Evolutionary conservation across 2,888 invertebrate genomes (phyloP), one percentile per base, ranked within the genome.

Genomic region (Mesorhabditis sp.): DNA sequence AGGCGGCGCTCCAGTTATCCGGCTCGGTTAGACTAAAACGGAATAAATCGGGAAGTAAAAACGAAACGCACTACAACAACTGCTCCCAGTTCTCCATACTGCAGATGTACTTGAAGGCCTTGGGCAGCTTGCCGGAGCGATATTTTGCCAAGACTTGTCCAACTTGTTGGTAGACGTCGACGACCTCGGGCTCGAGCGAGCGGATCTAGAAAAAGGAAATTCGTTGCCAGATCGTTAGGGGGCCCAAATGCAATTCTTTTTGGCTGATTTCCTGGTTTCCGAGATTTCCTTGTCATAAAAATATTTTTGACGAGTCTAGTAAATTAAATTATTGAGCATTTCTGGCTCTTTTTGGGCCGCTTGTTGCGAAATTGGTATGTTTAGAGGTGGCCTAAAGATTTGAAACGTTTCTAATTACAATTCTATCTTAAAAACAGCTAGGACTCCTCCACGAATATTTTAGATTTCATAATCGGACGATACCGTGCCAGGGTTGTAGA

Each of bases 41-140:
- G 28, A 1, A 61, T 13, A 43, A 7, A 41, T 43, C 7, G 6
- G 13, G 2, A n/a, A 28, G 62, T 58, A 28, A 44, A 69, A 41
- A 69, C 4, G 62, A 67, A 63, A 69, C 75, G 73, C 67, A 83
- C 82, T 82, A 83, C 10, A 89, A 76, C 66, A 88, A 86, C 86
- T 88, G 83, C 70, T 85, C 85, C 85, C 73, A 85, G 78, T 85
- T 85, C 58, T 80, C 75, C 70, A 96, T 88, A 86, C 91, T 91
- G 4, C 97, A 97, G 74, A 98, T 91, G 84, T 95, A 91, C 89
- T 99, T 98, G 86, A 98, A 97, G 2, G 96, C 95, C 87, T 98
- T 97, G 0, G 98, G 98, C 50, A 99, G 88, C 88, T 95, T 95
- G 43, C 98, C 98, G 86, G 93, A 94, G 74, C 97, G 90, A 86